Percentiles rank a stretch among this genome's conserved stretches.
Evolutionary conservation across 2,888 invertebrate genomes (phyloP).

Genomic region (Camptogramma bilineatum): DNA sequence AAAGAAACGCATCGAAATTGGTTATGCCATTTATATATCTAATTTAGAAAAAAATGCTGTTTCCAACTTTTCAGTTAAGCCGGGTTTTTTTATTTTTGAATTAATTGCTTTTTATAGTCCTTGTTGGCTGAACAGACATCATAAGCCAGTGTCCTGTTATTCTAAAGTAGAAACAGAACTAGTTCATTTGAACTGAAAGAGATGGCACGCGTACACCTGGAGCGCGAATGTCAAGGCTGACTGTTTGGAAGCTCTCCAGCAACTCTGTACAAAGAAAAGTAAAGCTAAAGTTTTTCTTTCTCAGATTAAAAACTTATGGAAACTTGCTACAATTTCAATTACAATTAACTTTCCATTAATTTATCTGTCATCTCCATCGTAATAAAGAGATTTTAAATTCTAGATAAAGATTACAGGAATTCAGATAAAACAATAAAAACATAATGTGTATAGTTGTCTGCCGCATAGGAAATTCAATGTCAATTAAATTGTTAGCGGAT

Average conservation of each 20-base stretch:
- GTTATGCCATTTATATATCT: too few relatives aligned
- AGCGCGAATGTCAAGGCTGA: slow-evolving; percentile 81
- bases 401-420: background rate
- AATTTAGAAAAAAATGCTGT: too few relatives aligned
- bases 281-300: slow-evolving; percentile 7
- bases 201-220: slow-evolving; percentile 72
- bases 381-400: too few relatives aligned
- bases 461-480: slow-evolving; percentile 60
- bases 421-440: background rate
- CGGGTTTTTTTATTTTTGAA: too few relatives aligned
- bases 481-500: slow-evolving; percentile 62
- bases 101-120: too few relatives aligned
- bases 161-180: slow-evolving; percentile 52
- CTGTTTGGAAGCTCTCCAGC: slow-evolving; percentile 77
- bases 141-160: slow-evolving; percentile 2
- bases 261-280: slow-evolving; percentile 5
- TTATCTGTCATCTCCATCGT: background rate
- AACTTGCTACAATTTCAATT: background rate
- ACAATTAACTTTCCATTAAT: background rate
- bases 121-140: background rate
- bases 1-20: too few relatives aligned
- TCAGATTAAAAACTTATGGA: background rate
- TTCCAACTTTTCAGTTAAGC: too few relatives aligned
- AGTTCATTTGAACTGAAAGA: slow-evolving; percentile 51
- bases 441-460: background rate